Evolutionary conservation across 2,888 invertebrate genomes (phyloP).

Genomic region (Callyntrura sp.): DNA sequence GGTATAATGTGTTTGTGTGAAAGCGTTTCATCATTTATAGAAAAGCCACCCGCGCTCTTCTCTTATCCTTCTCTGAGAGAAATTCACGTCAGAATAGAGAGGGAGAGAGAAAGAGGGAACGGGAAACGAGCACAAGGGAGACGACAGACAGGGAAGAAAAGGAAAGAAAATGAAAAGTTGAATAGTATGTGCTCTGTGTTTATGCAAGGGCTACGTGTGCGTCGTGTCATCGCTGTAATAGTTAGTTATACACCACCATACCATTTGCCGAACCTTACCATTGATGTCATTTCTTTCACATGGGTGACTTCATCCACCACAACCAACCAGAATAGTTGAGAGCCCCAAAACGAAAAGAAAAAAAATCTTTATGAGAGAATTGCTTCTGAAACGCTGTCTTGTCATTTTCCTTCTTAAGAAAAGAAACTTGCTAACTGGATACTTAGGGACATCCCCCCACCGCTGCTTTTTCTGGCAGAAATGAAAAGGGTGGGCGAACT

Average conservation of each 20-base stretch:
- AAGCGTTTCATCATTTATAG: constrained; percentile 60
- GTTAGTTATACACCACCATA: not conserved
- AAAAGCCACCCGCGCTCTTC: constrained; percentile 48
- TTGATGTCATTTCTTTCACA: constrained; percentile 15
- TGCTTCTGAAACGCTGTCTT: not conserved
- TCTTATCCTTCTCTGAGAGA: constrained; percentile 38
- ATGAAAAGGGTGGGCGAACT: not conserved
- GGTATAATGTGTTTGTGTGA: constrained; percentile 31
- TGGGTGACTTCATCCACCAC: not conserved
- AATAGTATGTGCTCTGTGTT: not conserved
- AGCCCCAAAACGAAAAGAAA: not conserved
- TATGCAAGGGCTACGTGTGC: constrained; percentile 3
- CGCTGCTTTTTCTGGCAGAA: not conserved
- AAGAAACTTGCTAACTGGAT: not conserved
- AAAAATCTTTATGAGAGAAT: not conserved
- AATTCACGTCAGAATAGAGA: constrained; percentile 33
- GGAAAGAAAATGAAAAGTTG: constrained; percentile 41
- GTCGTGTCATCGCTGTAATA: constrained; percentile 14
- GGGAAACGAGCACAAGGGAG: not conserved
- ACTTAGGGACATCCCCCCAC: not conserved
- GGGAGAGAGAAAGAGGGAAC: constrained; percentile 14
- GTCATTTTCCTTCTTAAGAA: not conserved
- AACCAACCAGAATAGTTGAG: not conserved
- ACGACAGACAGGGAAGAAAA: not conserved
- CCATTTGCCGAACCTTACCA: constrained; percentile 10